Percentiles rank a stretch among this genome's conserved stretches.
Conservation (phyloP, 1,140 invertebrate genomes). For the Saccostrea glomerata region DNA sequence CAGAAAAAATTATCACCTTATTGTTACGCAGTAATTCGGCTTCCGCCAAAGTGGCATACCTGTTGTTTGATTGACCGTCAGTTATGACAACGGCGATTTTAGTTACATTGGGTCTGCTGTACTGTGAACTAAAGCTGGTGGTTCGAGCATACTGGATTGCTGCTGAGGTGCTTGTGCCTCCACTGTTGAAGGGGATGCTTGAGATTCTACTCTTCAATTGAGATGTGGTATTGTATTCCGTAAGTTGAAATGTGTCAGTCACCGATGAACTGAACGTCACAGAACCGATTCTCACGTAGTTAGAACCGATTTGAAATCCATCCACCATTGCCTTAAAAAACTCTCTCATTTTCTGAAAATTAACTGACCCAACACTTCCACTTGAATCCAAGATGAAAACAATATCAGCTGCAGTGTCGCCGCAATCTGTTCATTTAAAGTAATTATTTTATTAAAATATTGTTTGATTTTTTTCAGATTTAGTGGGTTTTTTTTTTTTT, state of each 20-base stretch:
- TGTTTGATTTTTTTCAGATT: too few species aligned
- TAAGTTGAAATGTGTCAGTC: conserved; percentile 66
- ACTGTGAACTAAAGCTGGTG: conserved; percentile 55
- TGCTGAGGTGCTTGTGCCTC: conserved; percentile 62
- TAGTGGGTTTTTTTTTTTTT: too few species aligned
- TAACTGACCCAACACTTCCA: conserved; percentile 62
- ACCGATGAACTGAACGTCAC: background rate
- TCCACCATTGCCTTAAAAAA: conserved; percentile 59
- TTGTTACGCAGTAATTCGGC: conserved; percentile 52
- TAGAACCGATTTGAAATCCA: conserved; percentile 32
- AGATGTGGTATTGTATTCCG: conserved; percentile 59
- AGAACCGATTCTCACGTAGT: background rate
- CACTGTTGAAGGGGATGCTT: conserved; percentile 52
- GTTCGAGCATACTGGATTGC: conserved; percentile 60
- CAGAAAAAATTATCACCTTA: conserved; percentile 62
- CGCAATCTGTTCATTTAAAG: conserved; percentile 49
- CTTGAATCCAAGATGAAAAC: conserved; percentile 71
- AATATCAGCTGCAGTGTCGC: conserved; percentile 63
- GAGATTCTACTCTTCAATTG: conserved; percentile 60
- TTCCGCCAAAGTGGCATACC: conserved; percentile 56
- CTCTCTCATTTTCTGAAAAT: conserved; percentile 63
- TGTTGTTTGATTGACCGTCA: conserved; percentile 66
- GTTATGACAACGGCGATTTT: conserved; percentile 68
- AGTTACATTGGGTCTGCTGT: conserved; percentile 57
- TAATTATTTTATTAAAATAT: too few species aligned